These are phyloP conservation scores for Cyclargus thomasi DNA, from an alignment of 1,140 invertebrate species.

Conservation along the genomic window DNA sequence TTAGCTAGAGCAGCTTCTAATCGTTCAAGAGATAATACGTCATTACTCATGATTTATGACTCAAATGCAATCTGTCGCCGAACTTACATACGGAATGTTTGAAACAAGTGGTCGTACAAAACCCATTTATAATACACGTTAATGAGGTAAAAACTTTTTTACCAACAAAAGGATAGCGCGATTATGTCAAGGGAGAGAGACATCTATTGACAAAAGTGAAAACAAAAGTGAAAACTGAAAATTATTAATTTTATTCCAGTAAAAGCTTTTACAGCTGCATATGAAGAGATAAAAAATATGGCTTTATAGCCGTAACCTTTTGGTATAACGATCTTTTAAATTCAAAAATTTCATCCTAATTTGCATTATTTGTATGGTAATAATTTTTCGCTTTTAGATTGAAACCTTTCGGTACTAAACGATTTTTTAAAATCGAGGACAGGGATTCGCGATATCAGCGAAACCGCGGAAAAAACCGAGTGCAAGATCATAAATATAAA, in stretches of 20 bases:
- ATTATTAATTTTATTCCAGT: too few relatives aligned
- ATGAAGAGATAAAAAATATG: too few relatives aligned
- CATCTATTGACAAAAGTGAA: background rate
- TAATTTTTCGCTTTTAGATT: background rate
- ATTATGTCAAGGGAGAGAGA: background rate
- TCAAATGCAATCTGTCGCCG: background rate
- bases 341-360: too few relatives aligned
- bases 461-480: background rate
- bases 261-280: too few relatives aligned
- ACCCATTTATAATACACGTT: too few relatives aligned
- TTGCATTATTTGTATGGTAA: too few relatives aligned
- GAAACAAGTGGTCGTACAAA: too few relatives aligned
- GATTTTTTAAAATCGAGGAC: constrained; percentile 5
- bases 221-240: too few relatives aligned
- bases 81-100: background rate
- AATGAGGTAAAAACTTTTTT: too few relatives aligned
- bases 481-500: constrained; percentile 11
- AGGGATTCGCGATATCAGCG: background rate
- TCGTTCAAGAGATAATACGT: background rate
- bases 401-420: background rate
- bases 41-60: background rate
- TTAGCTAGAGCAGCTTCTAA: background rate
- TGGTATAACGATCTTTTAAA: too few relatives aligned
- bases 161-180: background rate
- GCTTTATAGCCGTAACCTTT: too few relatives aligned